phyloP scores from a whole-genome alignment of 1,140 invertebrate species.

The Dendroctonus valens region DNA sequence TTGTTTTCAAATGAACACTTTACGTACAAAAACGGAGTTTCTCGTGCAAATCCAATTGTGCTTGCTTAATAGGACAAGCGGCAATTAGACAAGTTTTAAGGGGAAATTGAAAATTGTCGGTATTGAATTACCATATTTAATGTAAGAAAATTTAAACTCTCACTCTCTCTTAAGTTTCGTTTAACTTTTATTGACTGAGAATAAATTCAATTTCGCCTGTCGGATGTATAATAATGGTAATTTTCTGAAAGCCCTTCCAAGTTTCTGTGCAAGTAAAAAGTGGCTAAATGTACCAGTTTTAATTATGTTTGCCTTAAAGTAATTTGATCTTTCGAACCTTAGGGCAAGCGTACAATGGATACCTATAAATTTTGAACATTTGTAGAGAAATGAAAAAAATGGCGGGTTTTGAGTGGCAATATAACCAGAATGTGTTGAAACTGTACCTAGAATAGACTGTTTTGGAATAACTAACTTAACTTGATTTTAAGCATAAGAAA shows the following conservation, averaged over 20 bases:
- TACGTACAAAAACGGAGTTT: not conserved
- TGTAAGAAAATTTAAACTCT: conserved; percentile 20
- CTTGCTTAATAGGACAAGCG: conserved; percentile 16
- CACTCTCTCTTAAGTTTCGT: conserved; percentile 13
- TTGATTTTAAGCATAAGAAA: too few relatives aligned
- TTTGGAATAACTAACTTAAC: too few relatives aligned
- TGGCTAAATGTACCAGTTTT: not conserved
- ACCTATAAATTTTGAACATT: too few relatives aligned
- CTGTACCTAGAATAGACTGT: too few relatives aligned
- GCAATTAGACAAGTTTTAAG: conserved; percentile 24
- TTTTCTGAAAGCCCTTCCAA: conserved; percentile 1
- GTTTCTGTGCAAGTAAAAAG: not conserved
- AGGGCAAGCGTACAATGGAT: too few relatives aligned
- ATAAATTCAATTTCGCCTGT: conserved; percentile 18
- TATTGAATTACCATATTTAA: conserved; percentile 24
- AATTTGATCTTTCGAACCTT: too few relatives aligned
- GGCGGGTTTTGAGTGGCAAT: too few relatives aligned
- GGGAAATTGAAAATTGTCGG: conserved; percentile 11
- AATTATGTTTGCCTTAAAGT: too few relatives aligned
- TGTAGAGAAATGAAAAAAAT: too few relatives aligned
- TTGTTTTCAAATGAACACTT: too few relatives aligned
- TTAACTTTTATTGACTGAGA: conserved; percentile 22
- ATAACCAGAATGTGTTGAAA: too few relatives aligned
- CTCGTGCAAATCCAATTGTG: conserved; percentile 2
- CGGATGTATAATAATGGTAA: conserved; percentile 13